Evolutionary conservation across 2,888 invertebrate species (phyloP), one percentile per base, ranked within the genome.

Genomic region (Entomobrya proxima): DNA sequence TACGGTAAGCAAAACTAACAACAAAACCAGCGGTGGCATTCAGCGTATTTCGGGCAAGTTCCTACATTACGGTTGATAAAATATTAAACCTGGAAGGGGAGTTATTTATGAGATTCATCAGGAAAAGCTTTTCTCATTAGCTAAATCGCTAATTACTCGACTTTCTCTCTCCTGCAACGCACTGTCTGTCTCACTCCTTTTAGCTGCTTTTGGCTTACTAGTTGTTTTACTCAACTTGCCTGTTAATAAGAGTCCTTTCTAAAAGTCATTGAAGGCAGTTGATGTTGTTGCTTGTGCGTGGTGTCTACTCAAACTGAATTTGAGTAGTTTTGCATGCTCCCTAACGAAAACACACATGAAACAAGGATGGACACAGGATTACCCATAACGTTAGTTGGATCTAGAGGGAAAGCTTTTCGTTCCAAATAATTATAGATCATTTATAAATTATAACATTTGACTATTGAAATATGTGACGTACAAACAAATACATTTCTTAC

Each of bases 121-220:
- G 87, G 87, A 77, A 85, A 85, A 76, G 86, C 85, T 87, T 87
- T 87, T 85, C 87, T 87, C 87, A 87, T 87, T 87, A 87, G 85
- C 87, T 87, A 87, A 87, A 87, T 87, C 87, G 85, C 87, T 87
- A 87, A 87, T 87, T 87, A 87, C 87, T 87, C 58, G 80, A 78
- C 85, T 76, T 81, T 77, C 78, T 82, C 78, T 61, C 13, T 35
- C 35, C 47, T 27, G 50, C 13, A 47, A 50, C 58, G 32, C 76
- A 76, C 76, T 69, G 24, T 67, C 64, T 76, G 37, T 69, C 52
- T 69, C 52, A 24, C 58, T 27, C 55, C 47, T 40, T 35, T 80
- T 27, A 4, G n/a, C 13, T 13, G 9, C 40, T 55, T 32, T 27
- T 50, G 18, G 47, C 9, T 44, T 78, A 64, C 44, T 32, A 30